Evolutionary conservation across 2,888 invertebrate species (phyloP).

Genomic region (Germaria angustata): DNA sequence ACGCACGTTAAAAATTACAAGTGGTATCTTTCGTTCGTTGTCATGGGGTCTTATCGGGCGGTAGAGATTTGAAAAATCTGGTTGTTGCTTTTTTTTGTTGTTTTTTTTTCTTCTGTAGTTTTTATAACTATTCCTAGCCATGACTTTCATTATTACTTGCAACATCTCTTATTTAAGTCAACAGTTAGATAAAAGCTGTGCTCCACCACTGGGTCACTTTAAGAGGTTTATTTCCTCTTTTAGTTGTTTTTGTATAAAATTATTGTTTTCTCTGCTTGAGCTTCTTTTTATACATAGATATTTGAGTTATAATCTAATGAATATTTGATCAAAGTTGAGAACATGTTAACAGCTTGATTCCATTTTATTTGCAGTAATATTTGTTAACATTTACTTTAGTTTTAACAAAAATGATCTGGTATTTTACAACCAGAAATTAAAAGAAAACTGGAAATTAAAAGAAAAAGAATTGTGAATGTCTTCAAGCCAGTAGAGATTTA

Average conservation of each 20-base stretch:
- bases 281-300: no score
- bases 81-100: background rate
- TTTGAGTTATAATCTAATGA: background rate
- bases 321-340: background rate
- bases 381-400: background rate
- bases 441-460: no score
- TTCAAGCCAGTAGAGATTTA: background rate
- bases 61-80: constrained; percentile 17
- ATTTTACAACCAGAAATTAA: no score
- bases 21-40: constrained; percentile 9
- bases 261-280: background rate
- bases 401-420: constrained; percentile 8
- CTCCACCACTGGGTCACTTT: constrained; percentile 33
- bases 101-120: no score
- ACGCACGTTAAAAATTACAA: background rate
- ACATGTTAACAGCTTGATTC: constrained; percentile 36
- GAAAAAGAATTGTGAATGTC: no score
- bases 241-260: background rate
- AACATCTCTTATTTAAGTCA: constrained; percentile 21
- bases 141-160: constrained; percentile 53
- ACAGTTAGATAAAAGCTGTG: constrained; percentile 23
- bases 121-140: constrained; percentile 22
- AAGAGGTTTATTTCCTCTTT: constrained; percentile 13
- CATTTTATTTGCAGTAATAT: constrained; percentile 2
- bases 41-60: constrained; percentile 29